These are phyloP conservation scores for Cancer borealis DNA, from an alignment of 2,888 invertebrate species.

Conservation along the genomic window DNA sequence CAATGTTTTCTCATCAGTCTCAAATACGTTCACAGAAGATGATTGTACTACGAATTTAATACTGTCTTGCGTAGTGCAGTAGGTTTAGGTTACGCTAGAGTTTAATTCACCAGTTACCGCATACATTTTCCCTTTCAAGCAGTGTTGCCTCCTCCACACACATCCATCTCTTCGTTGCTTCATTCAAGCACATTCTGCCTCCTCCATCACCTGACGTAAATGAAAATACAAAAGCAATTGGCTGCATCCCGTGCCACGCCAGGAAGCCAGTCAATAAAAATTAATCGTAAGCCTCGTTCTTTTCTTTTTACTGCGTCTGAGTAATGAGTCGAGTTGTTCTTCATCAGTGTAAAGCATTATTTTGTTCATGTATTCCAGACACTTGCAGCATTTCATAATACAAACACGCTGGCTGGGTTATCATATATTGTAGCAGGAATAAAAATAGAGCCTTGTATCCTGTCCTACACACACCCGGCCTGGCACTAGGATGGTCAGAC, in stretches of 20 bases:
- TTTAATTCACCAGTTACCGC: not conserved
- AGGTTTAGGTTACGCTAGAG: not conserved
- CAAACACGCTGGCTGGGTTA: no score
- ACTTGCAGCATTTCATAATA: not conserved
- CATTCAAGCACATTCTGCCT: not conserved
- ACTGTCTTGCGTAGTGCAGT: no score
- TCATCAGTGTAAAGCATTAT: not conserved
- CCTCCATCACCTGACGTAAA: not conserved
- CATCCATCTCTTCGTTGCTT: not conserved
- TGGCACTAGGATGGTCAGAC: not conserved
- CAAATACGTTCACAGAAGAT: not conserved
- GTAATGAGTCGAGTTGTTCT: conserved; percentile 16
- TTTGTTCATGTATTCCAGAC: not conserved
- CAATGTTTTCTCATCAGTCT: not conserved
- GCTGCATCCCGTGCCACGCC: not conserved
- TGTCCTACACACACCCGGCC: not conserved
- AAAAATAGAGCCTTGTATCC: not conserved
- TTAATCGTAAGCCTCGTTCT: not conserved
- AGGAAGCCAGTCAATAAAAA: not conserved
- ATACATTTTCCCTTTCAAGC: not conserved
- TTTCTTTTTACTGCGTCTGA: not conserved
- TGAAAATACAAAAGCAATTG: not conserved
- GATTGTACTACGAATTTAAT: no score
- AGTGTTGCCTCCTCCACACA: not conserved
- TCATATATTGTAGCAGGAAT: not conserved